These are phyloP conservation scores for Cyphomyrus plagiostoma DNA, from an alignment of 2,113 vertebrate species.

Conservation along the genomic window DNA sequence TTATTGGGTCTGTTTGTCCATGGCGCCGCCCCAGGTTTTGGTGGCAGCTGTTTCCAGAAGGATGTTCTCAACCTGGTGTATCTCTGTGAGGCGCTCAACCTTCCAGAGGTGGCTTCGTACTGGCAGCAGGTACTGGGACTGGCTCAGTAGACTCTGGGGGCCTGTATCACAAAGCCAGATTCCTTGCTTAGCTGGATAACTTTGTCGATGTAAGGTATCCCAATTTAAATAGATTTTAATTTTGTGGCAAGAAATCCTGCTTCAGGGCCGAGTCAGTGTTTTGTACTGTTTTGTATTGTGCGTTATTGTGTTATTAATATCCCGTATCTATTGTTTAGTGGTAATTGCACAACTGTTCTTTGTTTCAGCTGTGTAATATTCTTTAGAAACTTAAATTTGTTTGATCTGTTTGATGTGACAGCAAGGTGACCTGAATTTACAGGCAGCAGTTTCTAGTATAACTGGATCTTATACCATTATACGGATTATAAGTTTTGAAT, in stretches of 20 bases:
- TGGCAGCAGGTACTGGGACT: slow-evolving; percentile 83
- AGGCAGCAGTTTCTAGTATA: not conserved
- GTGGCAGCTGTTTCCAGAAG: slow-evolving; percentile 98
- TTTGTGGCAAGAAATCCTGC: not conserved
- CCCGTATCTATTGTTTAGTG: not conserved
- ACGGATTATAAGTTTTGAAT: not conserved
- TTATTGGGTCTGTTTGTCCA: not conserved
- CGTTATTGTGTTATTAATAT: not conserved
- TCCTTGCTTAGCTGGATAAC: not conserved
- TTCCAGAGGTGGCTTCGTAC: slow-evolving; percentile 91
- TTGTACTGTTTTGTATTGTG: not conserved
- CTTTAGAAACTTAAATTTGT: not conserved
- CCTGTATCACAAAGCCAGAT: not conserved
- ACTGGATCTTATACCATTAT: not conserved
- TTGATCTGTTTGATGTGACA: not conserved
- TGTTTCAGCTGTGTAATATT: not conserved
- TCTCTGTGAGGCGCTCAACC: slow-evolving; percentile 90
- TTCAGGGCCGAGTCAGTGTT: not conserved
- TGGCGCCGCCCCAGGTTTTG: slow-evolving; percentile 72
- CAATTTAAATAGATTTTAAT: not conserved
- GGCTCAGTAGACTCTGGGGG: not conserved
- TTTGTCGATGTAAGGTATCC: not conserved
- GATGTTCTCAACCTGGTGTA: slow-evolving; percentile 97
- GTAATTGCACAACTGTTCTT: not conserved
- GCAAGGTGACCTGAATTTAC: not conserved